Evolutionary conservation across 2,888 invertebrate species (phyloP).

Genomic region (Vandiemenella viatica): DNA sequence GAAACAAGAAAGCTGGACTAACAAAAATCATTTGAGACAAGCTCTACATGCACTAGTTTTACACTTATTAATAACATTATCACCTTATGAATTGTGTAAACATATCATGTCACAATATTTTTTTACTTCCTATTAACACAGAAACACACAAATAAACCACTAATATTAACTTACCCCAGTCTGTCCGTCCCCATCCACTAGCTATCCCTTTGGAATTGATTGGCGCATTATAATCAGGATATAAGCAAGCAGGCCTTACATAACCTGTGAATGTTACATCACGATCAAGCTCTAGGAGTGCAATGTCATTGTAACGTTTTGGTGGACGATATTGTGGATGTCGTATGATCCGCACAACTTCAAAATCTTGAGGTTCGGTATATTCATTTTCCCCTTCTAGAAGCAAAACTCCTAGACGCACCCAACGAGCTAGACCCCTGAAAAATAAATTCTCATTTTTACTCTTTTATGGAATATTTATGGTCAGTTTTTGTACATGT

Average conservation of each 20-base stretch:
- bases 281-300: conserved; percentile 38
- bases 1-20: too few relatives aligned
- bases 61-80: too few relatives aligned
- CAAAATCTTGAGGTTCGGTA: conserved; percentile 36
- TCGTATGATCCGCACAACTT: conserved; percentile 29
- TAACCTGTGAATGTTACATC: conserved; percentile 35
- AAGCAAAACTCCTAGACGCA: conserved; percentile 39
- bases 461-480: too few relatives aligned
- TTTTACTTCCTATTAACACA: too few relatives aligned
- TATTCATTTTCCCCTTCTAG: conserved; percentile 34
- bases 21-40: too few relatives aligned
- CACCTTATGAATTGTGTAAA: too few relatives aligned
- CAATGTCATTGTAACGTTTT: conserved; percentile 47
- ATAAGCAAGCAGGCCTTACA: conserved; percentile 47
- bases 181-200: conserved; percentile 45
- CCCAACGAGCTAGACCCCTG: conserved; percentile 26
- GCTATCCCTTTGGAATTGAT: conserved; percentile 34
- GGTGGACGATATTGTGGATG: conserved; percentile 43
- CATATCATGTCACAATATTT: too few relatives aligned
- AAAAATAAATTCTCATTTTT: not conserved
- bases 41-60: too few relatives aligned
- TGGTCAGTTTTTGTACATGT: too few relatives aligned
- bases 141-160: too few relatives aligned
- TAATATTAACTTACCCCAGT: conserved; percentile 17
- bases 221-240: not conserved